A percentile compares a stretch with the other conserved stretches of the same genome.
These are phyloP conservation scores for Cephus rjabovi DNA, from an alignment of 2,888 invertebrate species.

Conservation along the genomic window DNA sequence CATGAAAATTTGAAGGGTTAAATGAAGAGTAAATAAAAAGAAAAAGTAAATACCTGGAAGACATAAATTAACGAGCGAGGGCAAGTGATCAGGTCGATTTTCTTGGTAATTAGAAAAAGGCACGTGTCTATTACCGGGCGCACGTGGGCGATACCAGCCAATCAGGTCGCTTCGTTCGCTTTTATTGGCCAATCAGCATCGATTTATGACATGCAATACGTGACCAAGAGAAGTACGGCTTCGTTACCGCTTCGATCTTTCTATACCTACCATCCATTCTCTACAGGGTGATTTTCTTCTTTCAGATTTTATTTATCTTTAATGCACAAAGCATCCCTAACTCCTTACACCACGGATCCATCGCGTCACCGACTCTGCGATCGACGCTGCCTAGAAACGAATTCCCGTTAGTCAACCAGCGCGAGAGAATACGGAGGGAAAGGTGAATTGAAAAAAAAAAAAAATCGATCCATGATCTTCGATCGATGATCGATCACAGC, in stretches of 20 bases:
- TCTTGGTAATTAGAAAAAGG: conserved; percentile 17
- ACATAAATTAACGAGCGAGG: background rate
- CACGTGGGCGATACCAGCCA: conserved; percentile 29
- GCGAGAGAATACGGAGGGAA: background rate
- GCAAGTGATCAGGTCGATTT: conserved; percentile 8
- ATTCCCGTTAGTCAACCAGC: background rate
- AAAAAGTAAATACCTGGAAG: background rate
- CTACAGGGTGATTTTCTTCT: background rate
- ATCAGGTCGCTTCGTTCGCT: conserved; percentile 26
- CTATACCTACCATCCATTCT: background rate
- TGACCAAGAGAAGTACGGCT: conserved; percentile 27
- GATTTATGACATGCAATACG: conserved; percentile 41
- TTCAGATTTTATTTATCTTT: background rate
- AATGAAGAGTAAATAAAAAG: background rate
- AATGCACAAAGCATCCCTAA: background rate
- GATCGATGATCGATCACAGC: background rate
- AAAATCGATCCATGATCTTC: background rate
- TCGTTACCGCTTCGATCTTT: conserved; percentile 8
- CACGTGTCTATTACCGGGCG: conserved; percentile 17
- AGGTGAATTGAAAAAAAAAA: background rate
- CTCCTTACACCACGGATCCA: background rate
- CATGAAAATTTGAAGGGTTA: background rate
- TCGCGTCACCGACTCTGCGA: background rate
- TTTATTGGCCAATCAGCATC: conserved; percentile 45
- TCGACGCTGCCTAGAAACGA: background rate